Evolutionary conservation across 2,113 vertebrate species (phyloP).

Genomic region (Jacana jacana): DNA sequence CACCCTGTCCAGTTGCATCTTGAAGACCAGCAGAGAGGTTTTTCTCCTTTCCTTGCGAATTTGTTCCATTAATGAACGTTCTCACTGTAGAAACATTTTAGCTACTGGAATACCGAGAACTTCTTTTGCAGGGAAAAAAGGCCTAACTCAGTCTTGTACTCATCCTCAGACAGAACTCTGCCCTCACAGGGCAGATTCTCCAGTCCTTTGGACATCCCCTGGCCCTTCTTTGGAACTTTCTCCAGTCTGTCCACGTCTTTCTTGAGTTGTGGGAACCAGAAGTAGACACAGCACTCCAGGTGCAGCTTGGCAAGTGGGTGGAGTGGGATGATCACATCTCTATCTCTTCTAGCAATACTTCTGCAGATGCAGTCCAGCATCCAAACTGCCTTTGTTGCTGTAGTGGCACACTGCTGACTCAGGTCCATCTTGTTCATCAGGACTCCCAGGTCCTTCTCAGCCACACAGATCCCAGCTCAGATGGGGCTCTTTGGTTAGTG

Average conservation of each 20-base stretch:
- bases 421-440: neutral
- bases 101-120: neutral
- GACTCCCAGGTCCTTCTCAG: neutral
- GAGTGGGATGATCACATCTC: neutral
- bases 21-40: neutral
- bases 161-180: no score
- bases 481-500: neutral
- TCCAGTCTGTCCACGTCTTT: neutral
- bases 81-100: neutral
- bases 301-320: no score
- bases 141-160: neutral
- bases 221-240: neutral
- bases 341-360: neutral
- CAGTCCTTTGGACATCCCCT: neutral
- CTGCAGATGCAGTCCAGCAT: neutral
- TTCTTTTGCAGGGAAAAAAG: neutral
- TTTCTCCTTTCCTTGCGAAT: neutral
- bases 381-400: rapidly evolving
- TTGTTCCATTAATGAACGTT: neutral
- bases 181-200: neutral
- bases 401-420: no score
- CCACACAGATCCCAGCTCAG: neutral
- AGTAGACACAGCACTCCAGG: no score
- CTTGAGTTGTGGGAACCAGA: neutral
- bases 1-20: rapidly evolving